phyloP scores from a whole-genome alignment of 2,888 invertebrate genomes.

The Liopterus haemorrhoidalis region DNA sequence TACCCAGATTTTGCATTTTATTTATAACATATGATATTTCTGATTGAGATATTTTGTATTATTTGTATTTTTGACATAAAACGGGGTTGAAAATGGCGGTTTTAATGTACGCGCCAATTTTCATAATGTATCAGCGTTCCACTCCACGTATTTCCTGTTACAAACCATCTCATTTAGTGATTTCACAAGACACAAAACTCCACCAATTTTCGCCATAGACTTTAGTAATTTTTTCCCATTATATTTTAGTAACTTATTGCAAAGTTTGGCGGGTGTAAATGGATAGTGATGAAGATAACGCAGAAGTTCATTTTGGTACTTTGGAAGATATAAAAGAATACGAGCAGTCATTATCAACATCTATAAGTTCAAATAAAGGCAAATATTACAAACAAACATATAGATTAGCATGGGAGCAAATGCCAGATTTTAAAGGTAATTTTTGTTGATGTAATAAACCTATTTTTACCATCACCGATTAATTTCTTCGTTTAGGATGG shows the following conservation, averaged over 20 bases:
- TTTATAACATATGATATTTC: too few species aligned
- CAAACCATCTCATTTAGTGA: too few species aligned
- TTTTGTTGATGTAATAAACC: background rate
- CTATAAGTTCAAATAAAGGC: conserved; percentile 34
- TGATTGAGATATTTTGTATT: too few species aligned
- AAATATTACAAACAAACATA: conserved; percentile 54
- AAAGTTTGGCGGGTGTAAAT: conserved; percentile 23
- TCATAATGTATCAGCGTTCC: too few species aligned
- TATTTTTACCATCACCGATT: background rate
- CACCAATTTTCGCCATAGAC: too few species aligned
- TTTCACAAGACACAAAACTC: too few species aligned
- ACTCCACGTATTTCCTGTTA: too few species aligned
- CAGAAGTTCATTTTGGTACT: conserved; percentile 17
- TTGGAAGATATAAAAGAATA: conserved; percentile 14
- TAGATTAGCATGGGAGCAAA: conserved; percentile 54
- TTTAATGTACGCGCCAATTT: too few species aligned
- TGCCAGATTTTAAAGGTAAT: conserved; percentile 55
- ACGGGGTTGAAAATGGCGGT: too few species aligned
- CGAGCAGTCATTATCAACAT: conserved; percentile 10
- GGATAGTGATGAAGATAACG: conserved; percentile 20
- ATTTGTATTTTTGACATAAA: too few species aligned
- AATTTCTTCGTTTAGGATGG: conserved; percentile 47
- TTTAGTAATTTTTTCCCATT: too few species aligned
- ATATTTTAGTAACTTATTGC: conserved; percentile 20
- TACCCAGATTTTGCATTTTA: too few species aligned